phyloP scores from a whole-genome alignment of 2,888 invertebrate species.

The Adineta ricciae region DNA sequence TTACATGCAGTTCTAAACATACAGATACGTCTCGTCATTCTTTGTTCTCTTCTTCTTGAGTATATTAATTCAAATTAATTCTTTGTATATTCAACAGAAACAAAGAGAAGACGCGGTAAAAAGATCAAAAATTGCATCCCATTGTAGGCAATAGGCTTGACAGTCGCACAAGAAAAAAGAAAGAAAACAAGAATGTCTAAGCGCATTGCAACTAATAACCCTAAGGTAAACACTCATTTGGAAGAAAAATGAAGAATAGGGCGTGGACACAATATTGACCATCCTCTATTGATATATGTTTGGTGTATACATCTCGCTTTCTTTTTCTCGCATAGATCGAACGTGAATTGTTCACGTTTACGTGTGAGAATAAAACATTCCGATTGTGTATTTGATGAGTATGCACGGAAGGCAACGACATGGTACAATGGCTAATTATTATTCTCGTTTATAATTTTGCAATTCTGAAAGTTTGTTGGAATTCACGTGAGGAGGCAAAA shows the following conservation, averaged over 20 bases:
- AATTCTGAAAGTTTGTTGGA: background rate
- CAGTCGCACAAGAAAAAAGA: background rate
- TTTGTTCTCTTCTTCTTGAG: background rate
- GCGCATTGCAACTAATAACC: background rate
- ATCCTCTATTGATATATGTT: background rate
- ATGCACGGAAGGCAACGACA: background rate
- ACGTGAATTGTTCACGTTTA: background rate
- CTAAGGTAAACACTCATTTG: conserved; percentile 7
- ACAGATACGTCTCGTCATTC: too few relatives aligned
- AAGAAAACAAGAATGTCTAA: background rate
- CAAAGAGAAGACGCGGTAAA: background rate
- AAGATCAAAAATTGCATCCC: background rate
- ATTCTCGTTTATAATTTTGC: background rate
- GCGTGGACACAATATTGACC: background rate
- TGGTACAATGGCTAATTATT: background rate
- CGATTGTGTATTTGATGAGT: background rate
- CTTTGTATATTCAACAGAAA: background rate
- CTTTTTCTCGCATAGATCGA: background rate
- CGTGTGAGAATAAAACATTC: background rate
- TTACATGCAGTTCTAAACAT: too few relatives aligned
- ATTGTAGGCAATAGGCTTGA: background rate
- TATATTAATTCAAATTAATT: background rate
- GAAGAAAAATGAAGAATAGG: background rate
- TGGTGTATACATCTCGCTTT: background rate
- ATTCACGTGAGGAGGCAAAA: background rate